Evolutionary conservation across 2,797 vertebrate species (phyloP).

Genomic region (Schizopygopsis malacanthus): DNA sequence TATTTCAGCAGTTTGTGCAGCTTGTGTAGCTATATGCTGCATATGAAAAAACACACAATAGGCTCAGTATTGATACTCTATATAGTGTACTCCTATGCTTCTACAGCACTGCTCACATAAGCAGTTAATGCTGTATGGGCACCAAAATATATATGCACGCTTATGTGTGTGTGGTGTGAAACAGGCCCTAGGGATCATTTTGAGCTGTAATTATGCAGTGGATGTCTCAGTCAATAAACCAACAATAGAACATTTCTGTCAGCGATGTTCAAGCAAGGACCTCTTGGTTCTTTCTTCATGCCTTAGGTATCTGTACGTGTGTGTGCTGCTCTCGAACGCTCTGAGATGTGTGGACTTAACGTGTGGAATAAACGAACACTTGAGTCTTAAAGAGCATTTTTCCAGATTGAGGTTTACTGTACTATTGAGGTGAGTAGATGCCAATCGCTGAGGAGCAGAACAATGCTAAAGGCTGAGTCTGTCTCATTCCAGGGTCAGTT

Average conservation of each 20-base stretch:
- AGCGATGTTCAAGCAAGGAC: conserved; percentile 61
- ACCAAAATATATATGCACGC: not conserved
- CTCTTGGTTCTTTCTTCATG: conserved; percentile 49
- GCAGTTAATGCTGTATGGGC: not conserved
- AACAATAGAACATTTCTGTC: conserved; percentile 71
- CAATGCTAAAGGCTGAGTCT: conserved; percentile 57
- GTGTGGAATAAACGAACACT: conserved; percentile 34
- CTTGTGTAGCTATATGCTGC: not conserved
- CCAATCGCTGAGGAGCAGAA: conserved; percentile 18
- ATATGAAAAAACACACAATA: not conserved
- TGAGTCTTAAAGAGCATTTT: not conserved
- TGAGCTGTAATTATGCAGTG: conserved; percentile 71
- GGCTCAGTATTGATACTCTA: not conserved
- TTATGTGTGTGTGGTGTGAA: not conserved
- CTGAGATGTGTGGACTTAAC: not conserved
- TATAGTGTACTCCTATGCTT: not conserved
- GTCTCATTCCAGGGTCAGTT: conserved; percentile 51
- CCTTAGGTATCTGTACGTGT: conserved; percentile 10
- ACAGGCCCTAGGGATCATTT: conserved; percentile 68
- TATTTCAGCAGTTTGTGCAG: not conserved
- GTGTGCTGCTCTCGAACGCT: not conserved
- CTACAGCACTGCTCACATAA: not conserved
- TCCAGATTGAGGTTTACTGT: not conserved
- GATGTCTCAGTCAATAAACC: conserved; percentile 70
- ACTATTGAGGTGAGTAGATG: conserved; percentile 54